Base-by-base conservation (phyloP, 2,113 vertebrate species). In the Ariopsis seemanni region DNA sequence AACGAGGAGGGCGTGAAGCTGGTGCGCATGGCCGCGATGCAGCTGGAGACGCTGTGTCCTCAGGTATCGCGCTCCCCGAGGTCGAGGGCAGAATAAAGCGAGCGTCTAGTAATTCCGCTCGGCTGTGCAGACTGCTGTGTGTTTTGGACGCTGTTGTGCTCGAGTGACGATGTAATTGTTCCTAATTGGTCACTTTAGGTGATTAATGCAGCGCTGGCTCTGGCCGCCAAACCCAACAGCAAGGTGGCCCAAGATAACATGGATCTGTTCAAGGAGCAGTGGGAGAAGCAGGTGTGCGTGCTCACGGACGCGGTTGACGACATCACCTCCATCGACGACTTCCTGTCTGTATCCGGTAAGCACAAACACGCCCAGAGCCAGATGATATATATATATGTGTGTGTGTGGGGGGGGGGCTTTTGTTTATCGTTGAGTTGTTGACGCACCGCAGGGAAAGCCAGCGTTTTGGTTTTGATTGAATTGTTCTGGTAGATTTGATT, bases 301-400 rank as follows among this genome's bases (percentile, higher is more conserved):
- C 96, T 99, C 90, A 99, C 98, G 0, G 98, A 99, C 75, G 98
- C 98, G 27, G 98, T 99, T 0, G 98, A 99, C 92, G 98, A 99
- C 95, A 99, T 99, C 90, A 99, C 98, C 63, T 99, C 98, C 91
- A 99, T 99, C 65, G 98, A 99, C 83, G 98, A 99, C 95, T 99
- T 99, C 95, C 94, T 99, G 92, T 97, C 97, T 89, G 97, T 99
- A 18, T 99, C 98, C 91, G 98, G 98, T 99, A 95, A 96, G 90
- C 88, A 5, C 27, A 30, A 25, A 20, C 20, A 2, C 10, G 9
- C 63, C 0, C 25, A 10, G 27, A 11, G 34, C 15, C 11, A 11
- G 65, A 14, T 27, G 0, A 3, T n/a, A n/a, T n/a, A n/a, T n/a
- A n/a, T n/a, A n/a, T n/a, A n/a, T 0, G 34, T 42, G 34, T 42